Conservation (phyloP, 2,888 invertebrate species). For the Agrotis exclamationis region DNA sequence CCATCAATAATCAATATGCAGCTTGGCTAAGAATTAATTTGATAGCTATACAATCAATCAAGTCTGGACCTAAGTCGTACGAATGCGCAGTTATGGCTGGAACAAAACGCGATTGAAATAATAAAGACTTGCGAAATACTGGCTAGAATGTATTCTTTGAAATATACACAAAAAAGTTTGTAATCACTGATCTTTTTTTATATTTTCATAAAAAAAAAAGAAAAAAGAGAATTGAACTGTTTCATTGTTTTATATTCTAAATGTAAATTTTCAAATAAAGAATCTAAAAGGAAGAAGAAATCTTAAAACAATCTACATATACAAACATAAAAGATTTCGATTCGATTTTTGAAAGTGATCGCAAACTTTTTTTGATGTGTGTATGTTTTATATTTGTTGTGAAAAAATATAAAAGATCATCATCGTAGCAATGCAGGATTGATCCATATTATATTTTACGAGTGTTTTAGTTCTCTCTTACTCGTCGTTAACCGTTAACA, state of each 20-base stretch:
- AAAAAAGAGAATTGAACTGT: no score
- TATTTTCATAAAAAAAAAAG: no score
- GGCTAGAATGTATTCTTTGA: neutral
- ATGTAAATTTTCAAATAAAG: no score
- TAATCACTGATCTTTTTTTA: no score
- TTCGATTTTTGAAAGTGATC: no score
- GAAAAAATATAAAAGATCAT: neutral
- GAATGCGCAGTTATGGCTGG: slow-evolving; percentile 15
- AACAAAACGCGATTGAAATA: slow-evolving; percentile 25
- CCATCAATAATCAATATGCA: neutral
- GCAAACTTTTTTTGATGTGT: no score
- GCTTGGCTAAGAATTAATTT: slow-evolving; percentile 14
- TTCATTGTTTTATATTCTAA: no score
- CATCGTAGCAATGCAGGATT: neutral
- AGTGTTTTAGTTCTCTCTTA: neutral
- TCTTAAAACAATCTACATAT: no score
- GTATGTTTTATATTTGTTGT: neutral
- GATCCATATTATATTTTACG: neutral
- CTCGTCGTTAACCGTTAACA: neutral
- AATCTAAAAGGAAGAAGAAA: no score
- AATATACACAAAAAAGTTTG: no score
- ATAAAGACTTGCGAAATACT: slow-evolving; percentile 21
- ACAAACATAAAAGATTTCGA: no score
- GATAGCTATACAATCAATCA: neutral
- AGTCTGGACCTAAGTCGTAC: neutral